Conservation (phyloP, 2,113 vertebrate genomes). For the Morone saxatilis region DNA sequence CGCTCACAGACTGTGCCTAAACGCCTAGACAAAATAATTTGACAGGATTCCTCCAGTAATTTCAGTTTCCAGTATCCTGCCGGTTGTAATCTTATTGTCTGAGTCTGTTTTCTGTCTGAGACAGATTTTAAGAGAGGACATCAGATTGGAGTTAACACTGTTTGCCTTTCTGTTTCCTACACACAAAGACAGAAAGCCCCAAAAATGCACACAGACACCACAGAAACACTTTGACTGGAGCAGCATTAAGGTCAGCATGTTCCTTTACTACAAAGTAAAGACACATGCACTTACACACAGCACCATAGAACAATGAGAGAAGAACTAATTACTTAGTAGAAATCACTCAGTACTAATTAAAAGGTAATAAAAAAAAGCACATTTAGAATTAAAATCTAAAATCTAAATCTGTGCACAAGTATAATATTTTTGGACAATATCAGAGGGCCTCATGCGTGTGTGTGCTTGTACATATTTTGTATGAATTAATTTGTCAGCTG, state of each 20-base stretch:
- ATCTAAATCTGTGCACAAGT: too few relatives aligned
- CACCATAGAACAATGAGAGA: background rate
- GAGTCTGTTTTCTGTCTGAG: constrained; percentile 68
- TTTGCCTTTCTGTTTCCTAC: constrained; percentile 66
- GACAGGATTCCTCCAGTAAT: constrained; percentile 55
- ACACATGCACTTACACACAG: background rate
- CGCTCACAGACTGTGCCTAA: constrained; percentile 1
- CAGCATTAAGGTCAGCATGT: background rate
- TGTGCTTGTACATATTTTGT: constrained; percentile 15
- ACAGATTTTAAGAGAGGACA: constrained; percentile 60
- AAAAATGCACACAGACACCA: constrained; percentile 22
- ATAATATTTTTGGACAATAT: background rate
- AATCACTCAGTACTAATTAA: background rate
- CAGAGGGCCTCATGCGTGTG: background rate
- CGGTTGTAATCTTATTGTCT: constrained; percentile 57
- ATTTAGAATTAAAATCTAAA: background rate
- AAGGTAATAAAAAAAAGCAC: background rate
- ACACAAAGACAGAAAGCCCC: constrained; percentile 29
- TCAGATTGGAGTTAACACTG: constrained; percentile 59
- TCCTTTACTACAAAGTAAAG: background rate
- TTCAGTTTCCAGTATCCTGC: constrained; percentile 61
- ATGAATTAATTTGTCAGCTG: constrained; percentile 23
- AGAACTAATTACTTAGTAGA: background rate
- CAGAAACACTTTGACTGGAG: constrained; percentile 5
- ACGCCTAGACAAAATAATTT: constrained; percentile 26